phyloP scores from a whole-genome alignment of 2,797 vertebrate genomes.

The Enteromius treurensis region DNA sequence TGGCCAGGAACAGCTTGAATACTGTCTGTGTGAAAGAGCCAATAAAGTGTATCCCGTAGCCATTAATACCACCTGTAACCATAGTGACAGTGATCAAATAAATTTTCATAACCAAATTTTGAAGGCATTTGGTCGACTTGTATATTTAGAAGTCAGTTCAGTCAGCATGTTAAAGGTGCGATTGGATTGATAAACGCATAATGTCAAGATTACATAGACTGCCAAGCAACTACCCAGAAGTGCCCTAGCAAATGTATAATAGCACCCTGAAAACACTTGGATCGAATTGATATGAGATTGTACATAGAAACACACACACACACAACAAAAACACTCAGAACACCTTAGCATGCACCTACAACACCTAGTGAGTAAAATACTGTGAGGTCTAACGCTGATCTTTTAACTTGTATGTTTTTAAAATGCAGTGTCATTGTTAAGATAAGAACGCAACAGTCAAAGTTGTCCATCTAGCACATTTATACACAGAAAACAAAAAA shows the following conservation, averaged over 20 bases:
- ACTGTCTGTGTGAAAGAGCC: constrained; percentile 18
- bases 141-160: not conserved
- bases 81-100: constrained; percentile 1
- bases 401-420: not conserved
- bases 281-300: not conserved
- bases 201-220: not conserved
- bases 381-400: not conserved
- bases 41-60: not conserved
- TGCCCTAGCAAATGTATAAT: not conserved
- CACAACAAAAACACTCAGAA: not conserved
- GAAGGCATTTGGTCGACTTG: not conserved
- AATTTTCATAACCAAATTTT: not conserved
- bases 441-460: not conserved
- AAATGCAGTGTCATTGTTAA: no score
- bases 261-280: not conserved
- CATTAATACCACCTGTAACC: constrained; percentile 7
- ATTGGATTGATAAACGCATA: not conserved
- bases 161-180: not conserved
- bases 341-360: not conserved
- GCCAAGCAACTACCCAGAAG: not conserved
- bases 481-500: not conserved
- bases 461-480: not conserved
- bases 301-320: not conserved
- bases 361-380: not conserved
- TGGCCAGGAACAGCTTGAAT: constrained; percentile 10